A percentile compares a stretch with the other conserved stretches of the same genome.
Conservation (phyloP, 2,888 invertebrate species). For the Melanargia galathea region DNA sequence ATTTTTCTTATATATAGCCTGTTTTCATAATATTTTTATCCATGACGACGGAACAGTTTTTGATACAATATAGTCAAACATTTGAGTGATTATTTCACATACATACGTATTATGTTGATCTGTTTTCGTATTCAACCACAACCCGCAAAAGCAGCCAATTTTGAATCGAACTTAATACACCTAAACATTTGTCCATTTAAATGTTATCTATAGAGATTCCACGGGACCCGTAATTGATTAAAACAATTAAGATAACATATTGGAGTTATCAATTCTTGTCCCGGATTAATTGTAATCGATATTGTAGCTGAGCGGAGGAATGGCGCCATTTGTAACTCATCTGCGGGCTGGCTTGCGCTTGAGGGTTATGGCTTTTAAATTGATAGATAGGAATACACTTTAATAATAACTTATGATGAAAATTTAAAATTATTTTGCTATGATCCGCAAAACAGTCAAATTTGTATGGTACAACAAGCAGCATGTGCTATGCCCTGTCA, state of each 20-base stretch:
- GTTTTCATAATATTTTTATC: no score
- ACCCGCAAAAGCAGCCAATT: not conserved
- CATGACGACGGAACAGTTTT: no score
- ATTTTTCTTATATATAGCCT: no score
- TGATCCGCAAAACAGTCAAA: no score
- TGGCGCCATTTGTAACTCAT: slow-evolving; percentile 26
- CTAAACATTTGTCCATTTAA: slow-evolving; percentile 7
- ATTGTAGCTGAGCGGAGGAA: slow-evolving; percentile 11
- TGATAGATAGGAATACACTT: not conserved
- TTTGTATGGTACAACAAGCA: no score
- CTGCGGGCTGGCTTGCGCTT: slow-evolving; percentile 16
- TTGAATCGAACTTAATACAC: not conserved
- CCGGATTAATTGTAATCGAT: slow-evolving; percentile 27
- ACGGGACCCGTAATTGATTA: slow-evolving; percentile 18
- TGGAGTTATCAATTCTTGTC: slow-evolving; percentile 30
- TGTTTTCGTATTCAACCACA: not conserved
- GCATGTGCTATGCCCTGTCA: no score
- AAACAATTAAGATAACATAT: slow-evolving; percentile 31
- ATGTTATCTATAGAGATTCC: not conserved
- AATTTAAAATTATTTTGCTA: no score
- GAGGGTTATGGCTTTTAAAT: not conserved
- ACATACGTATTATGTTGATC: no score
- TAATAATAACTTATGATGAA: not conserved
- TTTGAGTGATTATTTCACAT: no score
- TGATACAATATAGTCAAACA: no score